Conservation (phyloP, 2,888 invertebrate species). For the Erannis defoliaria region DNA sequence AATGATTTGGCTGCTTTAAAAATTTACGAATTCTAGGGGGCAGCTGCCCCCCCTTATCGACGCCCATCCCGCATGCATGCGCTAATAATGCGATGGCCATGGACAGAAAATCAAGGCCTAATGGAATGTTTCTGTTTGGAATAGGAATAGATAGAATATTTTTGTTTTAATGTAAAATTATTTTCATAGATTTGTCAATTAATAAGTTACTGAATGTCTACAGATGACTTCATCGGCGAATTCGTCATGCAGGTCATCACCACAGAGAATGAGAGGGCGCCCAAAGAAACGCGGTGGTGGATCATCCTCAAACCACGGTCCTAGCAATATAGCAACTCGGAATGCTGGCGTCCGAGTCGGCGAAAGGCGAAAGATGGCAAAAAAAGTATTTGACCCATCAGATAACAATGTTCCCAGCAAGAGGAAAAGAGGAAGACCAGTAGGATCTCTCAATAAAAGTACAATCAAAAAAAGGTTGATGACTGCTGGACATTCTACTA, state of each 20-base stretch:
- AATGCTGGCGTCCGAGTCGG: conserved; percentile 84
- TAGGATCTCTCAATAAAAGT: conserved; percentile 87
- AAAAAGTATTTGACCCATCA: conserved; percentile 95
- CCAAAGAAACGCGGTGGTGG: conserved; percentile 75
- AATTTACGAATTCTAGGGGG: too few species aligned
- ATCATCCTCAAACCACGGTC: conserved; percentile 59
- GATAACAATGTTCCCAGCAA: conserved; percentile 92
- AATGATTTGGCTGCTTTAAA: too few species aligned
- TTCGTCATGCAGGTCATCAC: conserved; percentile 81
- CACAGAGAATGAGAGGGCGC: conserved; percentile 77
- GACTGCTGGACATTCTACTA: conserved; percentile 56
- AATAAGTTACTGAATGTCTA: conserved; percentile 24
- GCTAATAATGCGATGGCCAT: too few species aligned
- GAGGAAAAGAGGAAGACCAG: conserved; percentile 89
- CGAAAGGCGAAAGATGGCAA: conserved; percentile 90
- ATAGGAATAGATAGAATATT: background rate
- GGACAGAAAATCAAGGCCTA: too few species aligned
- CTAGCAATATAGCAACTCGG: conserved; percentile 61
- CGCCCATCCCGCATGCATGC: too few species aligned
- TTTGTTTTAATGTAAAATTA: background rate
- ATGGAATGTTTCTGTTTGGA: too few species aligned
- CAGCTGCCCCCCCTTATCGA: too few species aligned
- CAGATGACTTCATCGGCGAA: conserved; percentile 84
- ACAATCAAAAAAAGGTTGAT: conserved; percentile 84
- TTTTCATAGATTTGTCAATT: background rate